Evolutionary conservation across 2,888 invertebrate species (phyloP).

Genomic region (Leucoma salicis): DNA sequence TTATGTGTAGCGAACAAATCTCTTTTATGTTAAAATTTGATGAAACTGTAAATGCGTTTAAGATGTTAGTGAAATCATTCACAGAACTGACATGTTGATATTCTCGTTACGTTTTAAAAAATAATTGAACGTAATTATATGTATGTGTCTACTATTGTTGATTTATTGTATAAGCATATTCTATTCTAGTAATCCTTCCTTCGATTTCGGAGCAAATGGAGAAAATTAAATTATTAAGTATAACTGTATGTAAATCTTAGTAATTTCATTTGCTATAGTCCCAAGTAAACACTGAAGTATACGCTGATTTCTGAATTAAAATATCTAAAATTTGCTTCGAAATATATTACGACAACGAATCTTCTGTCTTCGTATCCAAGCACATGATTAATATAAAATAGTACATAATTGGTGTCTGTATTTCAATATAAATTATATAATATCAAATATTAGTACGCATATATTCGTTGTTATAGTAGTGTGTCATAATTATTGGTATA

Average conservation of each 20-base stretch:
- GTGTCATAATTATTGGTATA: constrained; percentile 63
- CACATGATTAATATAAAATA: constrained; percentile 52
- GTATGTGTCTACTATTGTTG: constrained; percentile 74
- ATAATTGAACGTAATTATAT: constrained; percentile 60
- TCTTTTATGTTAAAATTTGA: constrained; percentile 35
- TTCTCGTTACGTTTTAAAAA: constrained; percentile 78
- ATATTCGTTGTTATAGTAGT: constrained; percentile 69
- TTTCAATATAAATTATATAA: constrained; percentile 51
- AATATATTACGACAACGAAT: constrained; percentile 63
- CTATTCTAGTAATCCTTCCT: constrained; percentile 43
- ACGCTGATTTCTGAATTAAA: background rate
- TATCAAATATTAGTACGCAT: constrained; percentile 57
- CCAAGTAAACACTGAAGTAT: background rate
- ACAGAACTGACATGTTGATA: constrained; percentile 81
- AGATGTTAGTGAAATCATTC: constrained; percentile 77
- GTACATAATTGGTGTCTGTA: constrained; percentile 77
- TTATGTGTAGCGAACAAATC: constrained; percentile 18
- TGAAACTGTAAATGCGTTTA: constrained; percentile 52
- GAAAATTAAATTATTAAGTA: constrained; percentile 5
- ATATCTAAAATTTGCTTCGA: constrained; percentile 32
- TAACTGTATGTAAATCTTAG: background rate
- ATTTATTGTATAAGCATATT: constrained; percentile 75
- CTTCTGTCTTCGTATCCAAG: constrained; percentile 46
- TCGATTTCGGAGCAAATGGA: constrained; percentile 36
- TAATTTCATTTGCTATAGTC: background rate